Percentiles rank a stretch among this genome's conserved stretches.
These are phyloP conservation scores for Eudasyphora cyanicolor DNA, from an alignment of 2,888 invertebrate genomes.

Conservation along the genomic window DNA sequence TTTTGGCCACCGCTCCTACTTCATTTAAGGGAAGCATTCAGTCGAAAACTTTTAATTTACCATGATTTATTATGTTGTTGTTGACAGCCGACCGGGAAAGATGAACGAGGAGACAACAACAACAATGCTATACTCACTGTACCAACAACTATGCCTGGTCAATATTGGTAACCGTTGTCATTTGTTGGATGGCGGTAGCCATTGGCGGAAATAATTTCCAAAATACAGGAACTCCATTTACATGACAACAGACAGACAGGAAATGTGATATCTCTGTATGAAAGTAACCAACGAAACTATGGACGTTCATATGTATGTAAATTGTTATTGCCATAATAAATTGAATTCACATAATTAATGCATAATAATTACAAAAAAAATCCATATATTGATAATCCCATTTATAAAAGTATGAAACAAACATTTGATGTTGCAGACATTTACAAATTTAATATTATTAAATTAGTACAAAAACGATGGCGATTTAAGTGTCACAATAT, in stretches of 20 bases:
- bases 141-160: neutral
- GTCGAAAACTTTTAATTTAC: neutral
- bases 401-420: too few species aligned
- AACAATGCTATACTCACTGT: conserved; percentile 32
- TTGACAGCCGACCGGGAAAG: neutral
- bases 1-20: neutral
- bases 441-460: too few species aligned
- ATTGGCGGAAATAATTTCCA: conserved; percentile 61
- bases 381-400: too few species aligned
- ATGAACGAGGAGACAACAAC: neutral
- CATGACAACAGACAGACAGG: conserved; percentile 60
- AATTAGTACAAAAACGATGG: too few species aligned
- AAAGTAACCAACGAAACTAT: neutral
- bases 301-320: neutral
- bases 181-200: neutral
- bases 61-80: conserved; percentile 4
- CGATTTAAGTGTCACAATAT: too few species aligned
- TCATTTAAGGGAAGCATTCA: neutral
- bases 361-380: too few species aligned
- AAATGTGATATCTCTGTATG: conserved; percentile 40
- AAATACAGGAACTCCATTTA: conserved; percentile 63
- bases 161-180: neutral
- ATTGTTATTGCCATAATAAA: neutral
- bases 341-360: neutral
- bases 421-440: too few species aligned